Evolutionary conservation across 2,888 invertebrate species (phyloP).

Genomic region (Leptopterna dolabrata): DNA sequence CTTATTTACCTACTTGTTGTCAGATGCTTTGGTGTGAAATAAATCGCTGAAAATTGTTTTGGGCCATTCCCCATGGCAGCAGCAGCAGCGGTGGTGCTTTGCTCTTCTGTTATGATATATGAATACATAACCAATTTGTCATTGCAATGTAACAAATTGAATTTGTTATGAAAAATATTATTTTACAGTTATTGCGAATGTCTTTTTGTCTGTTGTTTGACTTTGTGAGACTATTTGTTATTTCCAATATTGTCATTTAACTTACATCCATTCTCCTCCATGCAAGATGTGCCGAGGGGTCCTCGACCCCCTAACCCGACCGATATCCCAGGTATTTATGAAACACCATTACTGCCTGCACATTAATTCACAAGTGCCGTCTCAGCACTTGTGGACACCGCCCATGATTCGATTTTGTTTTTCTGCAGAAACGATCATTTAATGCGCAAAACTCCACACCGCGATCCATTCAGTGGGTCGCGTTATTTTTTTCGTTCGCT

Average conservation of each 20-base stretch:
- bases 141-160: neutral
- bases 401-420: neutral
- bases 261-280: neutral
- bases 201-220: neutral
- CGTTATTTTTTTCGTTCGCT: neutral
- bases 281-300: constrained; percentile 5
- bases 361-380: constrained; percentile 9
- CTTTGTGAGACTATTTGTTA: neutral
- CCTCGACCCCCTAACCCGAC: constrained; percentile 1
- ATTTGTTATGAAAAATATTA: neutral
- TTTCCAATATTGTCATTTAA: neutral
- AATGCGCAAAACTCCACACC: neutral
- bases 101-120: neutral
- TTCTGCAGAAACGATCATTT: constrained; percentile 7
- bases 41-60: too few relatives aligned
- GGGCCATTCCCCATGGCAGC: too few relatives aligned
- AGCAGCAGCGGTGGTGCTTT: neutral
- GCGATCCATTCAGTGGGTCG: neutral
- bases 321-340: constrained; percentile 31
- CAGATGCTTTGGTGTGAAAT: too few relatives aligned
- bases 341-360: constrained; percentile 4
- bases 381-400: neutral
- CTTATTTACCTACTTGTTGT: too few relatives aligned
- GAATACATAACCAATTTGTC: neutral
- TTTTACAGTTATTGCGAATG: neutral